These are phyloP conservation scores for Grammomys dolichurus DNA, from an alignment of 2,113 vertebrate species.

Conservation along the genomic window DNA sequence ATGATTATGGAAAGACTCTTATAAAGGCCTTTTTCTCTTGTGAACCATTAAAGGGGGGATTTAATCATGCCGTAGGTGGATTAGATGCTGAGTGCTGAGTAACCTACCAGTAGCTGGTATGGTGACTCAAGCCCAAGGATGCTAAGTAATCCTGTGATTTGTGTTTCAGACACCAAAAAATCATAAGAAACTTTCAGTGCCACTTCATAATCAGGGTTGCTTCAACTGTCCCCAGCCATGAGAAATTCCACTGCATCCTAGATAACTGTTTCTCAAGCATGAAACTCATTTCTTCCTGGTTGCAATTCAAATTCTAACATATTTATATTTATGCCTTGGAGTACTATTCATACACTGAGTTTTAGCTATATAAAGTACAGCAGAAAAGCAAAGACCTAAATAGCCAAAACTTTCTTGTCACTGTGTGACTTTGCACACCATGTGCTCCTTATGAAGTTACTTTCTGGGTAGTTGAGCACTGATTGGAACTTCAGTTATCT, in stretches of 20 bases:
- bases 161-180: neutral
- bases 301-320: constrained; percentile 8
- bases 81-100: neutral
- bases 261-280: neutral
- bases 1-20: neutral
- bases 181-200: neutral
- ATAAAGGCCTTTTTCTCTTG: neutral
- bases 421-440: neutral
- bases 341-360: neutral
- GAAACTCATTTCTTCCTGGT: neutral
- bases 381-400: neutral
- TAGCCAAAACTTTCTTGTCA: neutral
- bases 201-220: neutral
- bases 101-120: neutral
- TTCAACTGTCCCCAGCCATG: neutral
- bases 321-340: neutral
- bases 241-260: neutral
- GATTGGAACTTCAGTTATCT: neutral
- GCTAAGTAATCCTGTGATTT: neutral
- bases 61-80: neutral
- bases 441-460: neutral
- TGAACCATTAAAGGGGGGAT: neutral
- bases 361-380: neutral
- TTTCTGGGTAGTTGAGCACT: neutral
- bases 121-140: neutral